phyloP scores from a whole-genome alignment of 2,113 vertebrate species.

The Pelodiscus sinensis region DNA sequence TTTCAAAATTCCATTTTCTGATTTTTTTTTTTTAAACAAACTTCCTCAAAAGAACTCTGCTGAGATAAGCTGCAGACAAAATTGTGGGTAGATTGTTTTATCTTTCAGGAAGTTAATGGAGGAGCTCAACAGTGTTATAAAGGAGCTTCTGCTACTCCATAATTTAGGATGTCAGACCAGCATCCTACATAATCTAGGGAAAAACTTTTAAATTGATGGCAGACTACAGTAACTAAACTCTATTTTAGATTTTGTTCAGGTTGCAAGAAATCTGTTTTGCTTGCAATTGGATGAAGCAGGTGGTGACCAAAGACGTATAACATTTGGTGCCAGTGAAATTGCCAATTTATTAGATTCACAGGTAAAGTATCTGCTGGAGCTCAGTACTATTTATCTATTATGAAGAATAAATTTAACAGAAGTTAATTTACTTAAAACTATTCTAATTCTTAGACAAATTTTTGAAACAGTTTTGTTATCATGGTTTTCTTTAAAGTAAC shows the following conservation, averaged over 20 bases:
- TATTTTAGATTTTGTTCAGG: slow-evolving; percentile 84
- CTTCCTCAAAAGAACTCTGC: neutral
- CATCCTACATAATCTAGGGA: neutral
- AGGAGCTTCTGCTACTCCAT: neutral
- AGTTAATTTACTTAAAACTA: neutral
- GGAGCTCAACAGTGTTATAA: neutral
- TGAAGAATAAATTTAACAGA: neutral
- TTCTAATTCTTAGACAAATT: neutral
- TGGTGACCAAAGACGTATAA: slow-evolving; percentile 25
- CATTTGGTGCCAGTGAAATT: slow-evolving; percentile 67
- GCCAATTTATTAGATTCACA: slow-evolving; percentile 75
- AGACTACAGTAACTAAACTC: slow-evolving; percentile 7
- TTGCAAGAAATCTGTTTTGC: slow-evolving; percentile 82
- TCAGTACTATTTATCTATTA: neutral
- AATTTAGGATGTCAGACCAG: neutral
- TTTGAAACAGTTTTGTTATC: neutral
- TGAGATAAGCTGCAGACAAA: neutral
- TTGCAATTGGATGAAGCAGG: slow-evolving; percentile 74
- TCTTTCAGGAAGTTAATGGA: neutral
- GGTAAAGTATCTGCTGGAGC: slow-evolving; percentile 48
- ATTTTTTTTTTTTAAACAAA: neutral
- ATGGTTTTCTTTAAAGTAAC: slow-evolving; percentile 11
- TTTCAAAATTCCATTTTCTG: no score
- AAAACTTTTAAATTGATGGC: neutral
- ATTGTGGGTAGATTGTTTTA: neutral